Conservation (phyloP, 2,888 invertebrate species). For the Baronia brevicornis region DNA sequence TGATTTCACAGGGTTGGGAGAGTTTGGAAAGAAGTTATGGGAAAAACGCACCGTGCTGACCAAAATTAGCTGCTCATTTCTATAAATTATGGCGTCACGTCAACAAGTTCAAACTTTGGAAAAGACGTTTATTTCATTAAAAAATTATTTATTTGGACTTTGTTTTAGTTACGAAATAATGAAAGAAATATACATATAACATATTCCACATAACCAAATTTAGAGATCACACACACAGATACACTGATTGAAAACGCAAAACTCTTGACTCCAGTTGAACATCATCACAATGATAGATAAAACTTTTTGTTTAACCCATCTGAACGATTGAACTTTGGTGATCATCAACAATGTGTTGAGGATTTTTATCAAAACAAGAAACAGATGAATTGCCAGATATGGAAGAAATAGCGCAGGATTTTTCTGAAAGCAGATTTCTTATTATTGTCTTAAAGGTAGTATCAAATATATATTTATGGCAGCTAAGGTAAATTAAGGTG, state of each 20-base stretch:
- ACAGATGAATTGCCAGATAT: constrained; percentile 41
- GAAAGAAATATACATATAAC: constrained; percentile 1
- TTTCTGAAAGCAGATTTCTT: no score
- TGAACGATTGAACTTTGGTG: constrained; percentile 25
- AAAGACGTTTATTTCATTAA: no score
- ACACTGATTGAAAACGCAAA: constrained; percentile 50
- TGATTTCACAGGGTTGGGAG: no score
- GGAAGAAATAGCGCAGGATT: constrained; percentile 56
- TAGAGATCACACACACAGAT: constrained; percentile 54
- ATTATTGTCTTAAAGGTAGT: no score
- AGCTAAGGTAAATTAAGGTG: no score
- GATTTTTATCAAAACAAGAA: constrained; percentile 36
- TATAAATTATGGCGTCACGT: constrained; percentile 26
- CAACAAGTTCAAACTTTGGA: constrained; percentile 23
- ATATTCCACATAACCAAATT: constrained; percentile 14
- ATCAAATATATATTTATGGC: no score
- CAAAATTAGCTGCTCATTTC: constrained; percentile 1
- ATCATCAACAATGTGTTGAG: constrained; percentile 32
- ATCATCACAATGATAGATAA: constrained; percentile 38
- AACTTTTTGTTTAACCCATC: constrained; percentile 33
- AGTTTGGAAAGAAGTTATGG: no score
- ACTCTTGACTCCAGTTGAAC: constrained; percentile 59
- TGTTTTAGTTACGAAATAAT: no score
- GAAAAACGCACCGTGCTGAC: no score
- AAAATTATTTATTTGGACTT: no score